Evolutionary conservation across 2,113 vertebrate genomes (phyloP).

Genomic region (Lipotes vexillifer): DNA sequence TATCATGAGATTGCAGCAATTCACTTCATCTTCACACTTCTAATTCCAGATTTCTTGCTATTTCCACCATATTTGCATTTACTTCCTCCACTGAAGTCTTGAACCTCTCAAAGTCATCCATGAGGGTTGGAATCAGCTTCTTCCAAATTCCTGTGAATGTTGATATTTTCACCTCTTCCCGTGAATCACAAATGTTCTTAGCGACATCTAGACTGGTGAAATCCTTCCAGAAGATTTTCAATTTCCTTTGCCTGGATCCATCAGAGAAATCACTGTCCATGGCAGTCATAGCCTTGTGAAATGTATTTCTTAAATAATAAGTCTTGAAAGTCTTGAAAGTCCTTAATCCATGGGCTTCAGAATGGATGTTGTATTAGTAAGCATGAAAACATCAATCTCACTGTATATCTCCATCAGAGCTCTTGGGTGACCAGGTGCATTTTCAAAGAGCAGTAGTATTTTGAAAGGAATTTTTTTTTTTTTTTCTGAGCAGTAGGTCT

Average conservation of each 20-base stretch:
- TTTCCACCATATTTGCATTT: neutral
- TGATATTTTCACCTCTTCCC: neutral
- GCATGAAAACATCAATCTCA: neutral
- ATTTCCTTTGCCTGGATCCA: neutral
- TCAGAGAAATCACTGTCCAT: neutral
- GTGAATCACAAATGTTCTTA: neutral
- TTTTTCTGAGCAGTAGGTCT: neutral
- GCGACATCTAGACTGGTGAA: neutral
- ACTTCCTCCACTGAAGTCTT: neutral
- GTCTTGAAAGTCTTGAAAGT: neutral
- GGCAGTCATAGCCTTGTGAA: neutral
- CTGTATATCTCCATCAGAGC: neutral
- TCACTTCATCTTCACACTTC: neutral
- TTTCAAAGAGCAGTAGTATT: neutral
- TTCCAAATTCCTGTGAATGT: neutral
- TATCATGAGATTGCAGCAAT: neutral
- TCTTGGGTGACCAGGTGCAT: neutral
- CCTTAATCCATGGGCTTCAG: neutral
- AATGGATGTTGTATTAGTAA: neutral
- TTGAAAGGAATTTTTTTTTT: neutral
- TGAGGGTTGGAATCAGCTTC: neutral
- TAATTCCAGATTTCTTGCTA: neutral
- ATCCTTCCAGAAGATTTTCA: neutral
- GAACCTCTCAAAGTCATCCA: neutral
- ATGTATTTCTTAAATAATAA: neutral